Evolutionary conservation across 2,113 vertebrate genomes (phyloP).

Genomic region (Dipodomys ordii): DNA sequence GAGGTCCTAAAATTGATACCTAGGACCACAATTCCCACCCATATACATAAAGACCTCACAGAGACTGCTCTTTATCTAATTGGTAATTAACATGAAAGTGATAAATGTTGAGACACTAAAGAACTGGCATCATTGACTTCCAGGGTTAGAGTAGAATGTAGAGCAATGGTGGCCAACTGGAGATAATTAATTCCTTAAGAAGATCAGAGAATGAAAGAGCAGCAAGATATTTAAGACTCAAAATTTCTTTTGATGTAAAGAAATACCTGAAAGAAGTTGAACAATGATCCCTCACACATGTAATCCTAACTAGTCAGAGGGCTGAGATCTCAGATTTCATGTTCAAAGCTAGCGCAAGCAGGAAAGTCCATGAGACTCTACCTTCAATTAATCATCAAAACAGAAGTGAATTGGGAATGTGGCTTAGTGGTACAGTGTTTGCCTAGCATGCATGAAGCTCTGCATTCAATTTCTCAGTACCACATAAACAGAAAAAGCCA

Average conservation of each 20-base stretch:
- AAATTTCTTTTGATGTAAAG: background rate
- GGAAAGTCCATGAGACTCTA: too few relatives aligned
- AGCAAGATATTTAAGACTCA: background rate
- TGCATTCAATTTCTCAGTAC: too few relatives aligned
- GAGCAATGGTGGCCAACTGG: background rate
- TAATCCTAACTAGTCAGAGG: too few relatives aligned
- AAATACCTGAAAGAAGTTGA: background rate
- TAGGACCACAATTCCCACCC: background rate
- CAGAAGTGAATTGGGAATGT: too few relatives aligned
- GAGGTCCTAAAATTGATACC: background rate
- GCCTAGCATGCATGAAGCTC: too few relatives aligned
- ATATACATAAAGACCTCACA: background rate
- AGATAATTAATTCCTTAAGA: slow-evolving; percentile 8
- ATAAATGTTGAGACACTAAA: background rate
- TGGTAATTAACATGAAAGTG: background rate
- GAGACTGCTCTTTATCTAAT: background rate
- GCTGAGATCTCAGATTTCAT: too few relatives aligned
- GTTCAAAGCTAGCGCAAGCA: too few relatives aligned
- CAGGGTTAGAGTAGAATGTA: background rate
- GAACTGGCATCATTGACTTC: background rate
- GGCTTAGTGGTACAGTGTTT: too few relatives aligned
- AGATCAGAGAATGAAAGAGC: slow-evolving; percentile 9
- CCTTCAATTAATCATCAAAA: too few relatives aligned
- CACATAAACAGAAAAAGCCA: too few relatives aligned
- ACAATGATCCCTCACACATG: too few relatives aligned